Conservation (phyloP, 2,888 invertebrate genomes). For the Mesorhabditis spiculigera region DNA sequence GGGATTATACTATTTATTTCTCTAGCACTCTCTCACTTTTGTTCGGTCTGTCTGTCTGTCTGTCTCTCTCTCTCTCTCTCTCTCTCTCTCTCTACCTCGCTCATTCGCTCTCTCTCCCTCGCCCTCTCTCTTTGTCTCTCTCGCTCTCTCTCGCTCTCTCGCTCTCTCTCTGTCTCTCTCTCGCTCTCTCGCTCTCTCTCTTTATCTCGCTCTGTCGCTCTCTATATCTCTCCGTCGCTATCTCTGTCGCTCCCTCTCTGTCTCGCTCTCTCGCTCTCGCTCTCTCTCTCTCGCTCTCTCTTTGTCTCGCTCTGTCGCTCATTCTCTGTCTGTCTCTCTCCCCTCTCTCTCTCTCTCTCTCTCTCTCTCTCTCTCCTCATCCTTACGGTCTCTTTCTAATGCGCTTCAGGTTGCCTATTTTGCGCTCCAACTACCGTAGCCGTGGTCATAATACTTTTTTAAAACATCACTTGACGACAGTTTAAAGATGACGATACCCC, state of each 20-base stretch:
- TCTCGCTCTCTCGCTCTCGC: neutral
- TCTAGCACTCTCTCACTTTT: neutral
- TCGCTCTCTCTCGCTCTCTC: neutral
- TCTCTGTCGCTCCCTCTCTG: too few relatives aligned
- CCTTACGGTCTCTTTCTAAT: too few relatives aligned
- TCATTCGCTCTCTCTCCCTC: too few relatives aligned
- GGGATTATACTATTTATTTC: neutral
- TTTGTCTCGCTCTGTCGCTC: neutral
- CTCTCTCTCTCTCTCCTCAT: constrained; percentile 6
- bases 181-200: neutral
- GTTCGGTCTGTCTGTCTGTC: neutral
- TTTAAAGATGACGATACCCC: too few relatives aligned
- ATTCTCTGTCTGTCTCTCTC: neutral
- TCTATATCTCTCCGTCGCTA: too few relatives aligned
- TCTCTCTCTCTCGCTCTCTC: neutral
- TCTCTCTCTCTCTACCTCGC: constrained; percentile 3
- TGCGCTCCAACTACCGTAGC: too few relatives aligned
- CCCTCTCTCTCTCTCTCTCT: too few relatives aligned
- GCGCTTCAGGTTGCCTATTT: too few relatives aligned
- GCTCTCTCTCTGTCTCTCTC: neutral
- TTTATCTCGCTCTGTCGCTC: neutral
- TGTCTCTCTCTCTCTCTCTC: neutral
- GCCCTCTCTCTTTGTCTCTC: neutral
- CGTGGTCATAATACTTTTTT: too few relatives aligned
- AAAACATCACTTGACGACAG: too few relatives aligned